Base-by-base conservation (phyloP, 2,113 vertebrate genomes). In the Paralichthys olivaceus region DNA sequence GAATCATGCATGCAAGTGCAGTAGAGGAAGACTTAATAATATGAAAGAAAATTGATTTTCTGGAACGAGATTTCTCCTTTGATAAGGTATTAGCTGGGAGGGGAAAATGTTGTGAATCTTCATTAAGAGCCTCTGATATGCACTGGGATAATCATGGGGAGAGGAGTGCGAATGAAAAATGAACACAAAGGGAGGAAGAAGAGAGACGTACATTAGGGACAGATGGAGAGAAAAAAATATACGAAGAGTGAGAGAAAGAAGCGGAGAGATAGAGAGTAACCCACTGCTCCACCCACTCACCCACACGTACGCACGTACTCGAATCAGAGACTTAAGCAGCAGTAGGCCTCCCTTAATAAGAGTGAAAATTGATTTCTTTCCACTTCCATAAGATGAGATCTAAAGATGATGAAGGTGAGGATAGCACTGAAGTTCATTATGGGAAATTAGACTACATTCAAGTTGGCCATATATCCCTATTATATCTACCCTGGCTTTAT, bases 11-110 rank as follows among this genome's bases (percentile, higher is more conserved):
- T 91, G 91, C 92, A 92, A 91, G 89, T 89, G 90, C 75, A 84
- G 91, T 84, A 87, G 85, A 92, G 89, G 86, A 93, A 90, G 93
- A 94, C 93, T 93, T 94, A 93, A 95, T 95, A 94, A 95, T 94
- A 93, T 92, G 89, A 93, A 93, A 93, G 91, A 92, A 93, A 94
- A 95, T 95, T 94, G 94, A 95, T 95, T 95, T 95, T 94, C 93
- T 89, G 92, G 93, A 94, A 95, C 91, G 90, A 93, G 93, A 94
- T 95, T 92, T 93, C 93, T 90, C 88, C 93, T 93, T 93, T 95
- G 93, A 95, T 95, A 94, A 95, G 93, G 93, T 94, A 94, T 95
- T 95, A 94, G 91, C 89, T 90, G 87, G 92, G 91, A 92, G 87
- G 89, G 85, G 91, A 90, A 95, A 94, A 93, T 92, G 92, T 93